Evolutionary conservation across 1,140 invertebrate genomes (phyloP), one percentile per base, ranked within the genome.

Genomic region (Drosophila carrolli): DNA sequence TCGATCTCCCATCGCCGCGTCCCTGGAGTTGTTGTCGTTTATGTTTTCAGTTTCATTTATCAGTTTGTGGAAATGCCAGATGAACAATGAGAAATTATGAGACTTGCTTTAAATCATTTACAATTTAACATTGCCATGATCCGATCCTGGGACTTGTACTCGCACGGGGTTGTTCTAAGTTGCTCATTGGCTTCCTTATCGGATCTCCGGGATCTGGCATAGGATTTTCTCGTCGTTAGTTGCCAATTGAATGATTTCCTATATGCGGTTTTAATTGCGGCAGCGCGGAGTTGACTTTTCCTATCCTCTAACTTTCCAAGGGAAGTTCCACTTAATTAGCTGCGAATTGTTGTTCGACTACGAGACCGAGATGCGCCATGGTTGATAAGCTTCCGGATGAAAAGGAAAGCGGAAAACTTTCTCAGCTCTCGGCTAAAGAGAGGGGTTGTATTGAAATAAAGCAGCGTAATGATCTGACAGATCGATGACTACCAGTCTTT

Each of bases 101-200:
- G 80, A 68, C 84, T 88, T 88, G 77, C 56, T 88, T 88, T 89
- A 88, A 88, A 88, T 89, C 84, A 88, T 88, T 89, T 88, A 84
- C 63, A 55, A 75, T 62, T 61, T 58, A 53, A 35, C 14, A 53
- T 61, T 29, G 46, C 56, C 57, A 68, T 65, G 56, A 71, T 60
- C 43, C 75, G 40, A 38, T 59, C 43, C 43, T n/a, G 27, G 29
- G 43, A 46, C 56, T 16, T 23, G 57, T 23, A 47, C 54, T 46
- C 16, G 23, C 14, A 6, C 29, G 61, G 78, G 80, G 78, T 77
- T 74, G 80, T 38, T 78, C 53, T 66, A 78, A 78, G 38, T 71
- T 75, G 47, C 60, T 81, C 54, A 78, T 75, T 68, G 74, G 54
- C 53, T 44, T 11, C n/a, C 66, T 81, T 83, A 88, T 86, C 82